phyloP scores from a whole-genome alignment of 2,888 invertebrate genomes.

The Troilus luridus region DNA sequence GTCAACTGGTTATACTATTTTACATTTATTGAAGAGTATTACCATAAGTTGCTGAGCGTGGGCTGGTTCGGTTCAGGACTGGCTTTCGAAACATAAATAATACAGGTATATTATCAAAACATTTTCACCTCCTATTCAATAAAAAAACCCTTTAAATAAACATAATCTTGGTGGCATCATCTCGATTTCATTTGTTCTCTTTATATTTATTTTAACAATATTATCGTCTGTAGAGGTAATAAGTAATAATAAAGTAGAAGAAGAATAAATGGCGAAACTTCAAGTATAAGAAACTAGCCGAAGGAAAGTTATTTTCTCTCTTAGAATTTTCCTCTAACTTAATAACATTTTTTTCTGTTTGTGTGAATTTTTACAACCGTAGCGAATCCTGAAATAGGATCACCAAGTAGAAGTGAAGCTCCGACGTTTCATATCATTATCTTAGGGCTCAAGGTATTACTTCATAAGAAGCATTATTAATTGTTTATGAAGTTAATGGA shows the following conservation, averaged over 20 bases:
- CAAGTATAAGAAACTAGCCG: background rate
- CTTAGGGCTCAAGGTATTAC: background rate
- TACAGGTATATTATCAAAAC: too few relatives aligned
- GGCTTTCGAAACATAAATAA: too few relatives aligned
- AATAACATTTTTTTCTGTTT: conserved; percentile 21
- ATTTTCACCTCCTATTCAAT: too few relatives aligned
- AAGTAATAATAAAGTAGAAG: too few relatives aligned
- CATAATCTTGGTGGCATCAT: too few relatives aligned
- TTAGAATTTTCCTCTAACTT: background rate
- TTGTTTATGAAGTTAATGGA: background rate
- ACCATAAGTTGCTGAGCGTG: too few relatives aligned
- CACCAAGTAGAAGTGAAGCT: background rate
- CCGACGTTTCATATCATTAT: background rate
- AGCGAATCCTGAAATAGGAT: conserved; percentile 23
- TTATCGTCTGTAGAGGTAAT: background rate
- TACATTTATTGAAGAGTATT: too few relatives aligned
- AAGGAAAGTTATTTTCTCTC: conserved; percentile 6
- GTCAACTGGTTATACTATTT: too few relatives aligned
- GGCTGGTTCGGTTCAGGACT: too few relatives aligned
- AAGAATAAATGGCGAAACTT: background rate
- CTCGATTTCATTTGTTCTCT: too few relatives aligned
- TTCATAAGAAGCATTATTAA: background rate
- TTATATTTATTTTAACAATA: background rate
- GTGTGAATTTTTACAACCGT: conserved; percentile 44
- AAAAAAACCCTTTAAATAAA: too few relatives aligned